Base-by-base conservation (phyloP, 2,888 invertebrate genomes). In the Drosophila demipolita region DNA sequence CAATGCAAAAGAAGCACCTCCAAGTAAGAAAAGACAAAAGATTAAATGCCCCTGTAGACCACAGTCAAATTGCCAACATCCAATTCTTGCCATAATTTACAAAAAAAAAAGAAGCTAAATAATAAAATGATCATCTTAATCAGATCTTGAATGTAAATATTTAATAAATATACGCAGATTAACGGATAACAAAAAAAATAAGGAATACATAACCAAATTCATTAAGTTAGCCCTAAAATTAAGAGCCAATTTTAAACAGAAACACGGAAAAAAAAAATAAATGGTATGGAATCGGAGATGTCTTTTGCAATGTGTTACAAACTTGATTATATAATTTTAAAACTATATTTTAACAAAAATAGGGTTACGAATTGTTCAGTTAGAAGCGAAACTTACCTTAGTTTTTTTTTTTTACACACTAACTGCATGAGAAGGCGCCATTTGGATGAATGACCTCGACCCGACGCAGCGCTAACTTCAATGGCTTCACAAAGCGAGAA, bases 391-490 rank as follows among this genome's bases (percentile, higher is more conserved):
- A 45, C 45, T 45, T 45, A 8, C 15, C 20, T 8, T 15, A 15
- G 20, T 1, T 23, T 23, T 15, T 45, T 29, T 29, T n/a, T 57
- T 36, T 15, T 17, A 32, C 45, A 45, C 7, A 15, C 45, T 29
- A 36, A n/a, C 29, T 48, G 45, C 20, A 45, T 17, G 59, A 12
- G 3, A 3, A n/a, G 38, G 32, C 20, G 49, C 2, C 69, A 33
- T 32, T 59, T 69, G 70, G 80, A 75, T 75, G 76, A 75, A 75
- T 66, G 80, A 77, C 80, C 80, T 80, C 80, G 77, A 79, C 76
- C 76, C 62, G 65, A 12, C 50, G 20, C 48, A 42, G 36, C 48
- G 59, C 48, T 52, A 32, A 70, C 76, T 80, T 80, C 38, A 76
- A 80, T 36, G 80, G 66, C 66, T 80, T 76, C 70, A n/a, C 35